A percentile compares a stretch with the other conserved stretches of the same genome.
Evolutionary conservation across 2,797 vertebrate species (phyloP).

Genomic region (Astyanax mexicanus): DNA sequence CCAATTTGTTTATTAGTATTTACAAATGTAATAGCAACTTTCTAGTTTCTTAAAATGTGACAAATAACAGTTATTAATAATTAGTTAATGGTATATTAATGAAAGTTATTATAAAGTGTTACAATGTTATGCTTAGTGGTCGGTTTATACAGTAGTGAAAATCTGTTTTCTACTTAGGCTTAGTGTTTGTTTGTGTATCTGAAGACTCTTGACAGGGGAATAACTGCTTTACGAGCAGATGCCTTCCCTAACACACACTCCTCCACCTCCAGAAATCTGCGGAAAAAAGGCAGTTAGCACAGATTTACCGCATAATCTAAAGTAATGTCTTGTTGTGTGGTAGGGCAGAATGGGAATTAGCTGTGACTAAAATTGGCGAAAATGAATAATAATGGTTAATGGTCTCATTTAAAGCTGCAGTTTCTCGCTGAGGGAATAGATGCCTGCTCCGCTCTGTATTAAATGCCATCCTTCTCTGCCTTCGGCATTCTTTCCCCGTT

Average conservation of each 20-base stretch:
- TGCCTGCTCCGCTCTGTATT: background rate
- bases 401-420: slow-evolving; percentile 21
- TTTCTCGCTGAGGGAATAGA: slow-evolving; percentile 1
- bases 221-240: background rate
- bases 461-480: slow-evolving; percentile 22
- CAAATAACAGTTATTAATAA: too few species aligned
- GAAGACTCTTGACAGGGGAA: background rate
- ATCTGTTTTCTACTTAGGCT: background rate
- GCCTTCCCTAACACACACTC: background rate
- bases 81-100: too few species aligned
- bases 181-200: background rate
- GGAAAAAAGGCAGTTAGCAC: slow-evolving; percentile 1
- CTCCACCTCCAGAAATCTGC: slow-evolving; percentile 2
- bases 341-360: slow-evolving; percentile 7
- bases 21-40: too few species aligned
- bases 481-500: slow-evolving; percentile 6
- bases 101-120: too few species aligned
- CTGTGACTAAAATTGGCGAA: slow-evolving; percentile 19
- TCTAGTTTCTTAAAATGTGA: too few species aligned
- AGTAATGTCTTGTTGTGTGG: slow-evolving; percentile 18
- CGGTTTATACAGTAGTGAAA: background rate
- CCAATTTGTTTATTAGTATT: too few species aligned
- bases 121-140: too few species aligned
- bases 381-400: slow-evolving; percentile 27
- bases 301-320: background rate